Evolutionary conservation across 2,113 vertebrate species (phyloP).

Genomic region (Pituophis catenifer): DNA sequence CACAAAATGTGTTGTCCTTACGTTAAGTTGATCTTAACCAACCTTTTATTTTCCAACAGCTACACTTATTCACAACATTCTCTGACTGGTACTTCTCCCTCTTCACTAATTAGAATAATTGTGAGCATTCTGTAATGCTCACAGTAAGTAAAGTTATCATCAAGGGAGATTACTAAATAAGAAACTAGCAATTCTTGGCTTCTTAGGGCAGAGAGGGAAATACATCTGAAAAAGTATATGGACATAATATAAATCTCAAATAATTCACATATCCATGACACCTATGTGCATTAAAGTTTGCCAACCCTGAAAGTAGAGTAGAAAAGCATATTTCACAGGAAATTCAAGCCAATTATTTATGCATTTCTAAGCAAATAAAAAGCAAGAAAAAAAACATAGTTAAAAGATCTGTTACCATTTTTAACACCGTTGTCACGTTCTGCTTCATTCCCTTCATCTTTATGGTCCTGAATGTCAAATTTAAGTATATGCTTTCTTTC

Average conservation of each 20-base stretch:
- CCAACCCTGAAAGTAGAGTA: neutral
- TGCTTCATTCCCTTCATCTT: neutral
- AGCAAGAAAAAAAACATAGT: neutral
- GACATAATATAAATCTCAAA: neutral
- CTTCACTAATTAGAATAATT: neutral
- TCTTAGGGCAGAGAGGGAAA: neutral
- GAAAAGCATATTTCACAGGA: neutral
- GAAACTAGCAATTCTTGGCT: neutral
- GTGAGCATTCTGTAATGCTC: neutral
- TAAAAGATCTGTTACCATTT: neutral
- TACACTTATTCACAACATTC: neutral
- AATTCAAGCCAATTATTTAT: neutral
- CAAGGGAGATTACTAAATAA: neutral
- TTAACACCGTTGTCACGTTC: neutral
- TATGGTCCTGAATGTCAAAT: neutral
- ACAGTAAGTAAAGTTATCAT: neutral
- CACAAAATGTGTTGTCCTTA: neutral
- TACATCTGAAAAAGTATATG: neutral
- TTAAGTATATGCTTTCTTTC: conserved; percentile 54
- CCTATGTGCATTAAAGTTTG: neutral
- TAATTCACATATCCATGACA: neutral
- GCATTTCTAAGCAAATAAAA: neutral
- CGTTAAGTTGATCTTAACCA: neutral
- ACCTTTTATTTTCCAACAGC: neutral
- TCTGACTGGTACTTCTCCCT: neutral